Evolutionary conservation across 2,888 invertebrate species (phyloP).

Genomic region (Cephus pulcher): DNA sequence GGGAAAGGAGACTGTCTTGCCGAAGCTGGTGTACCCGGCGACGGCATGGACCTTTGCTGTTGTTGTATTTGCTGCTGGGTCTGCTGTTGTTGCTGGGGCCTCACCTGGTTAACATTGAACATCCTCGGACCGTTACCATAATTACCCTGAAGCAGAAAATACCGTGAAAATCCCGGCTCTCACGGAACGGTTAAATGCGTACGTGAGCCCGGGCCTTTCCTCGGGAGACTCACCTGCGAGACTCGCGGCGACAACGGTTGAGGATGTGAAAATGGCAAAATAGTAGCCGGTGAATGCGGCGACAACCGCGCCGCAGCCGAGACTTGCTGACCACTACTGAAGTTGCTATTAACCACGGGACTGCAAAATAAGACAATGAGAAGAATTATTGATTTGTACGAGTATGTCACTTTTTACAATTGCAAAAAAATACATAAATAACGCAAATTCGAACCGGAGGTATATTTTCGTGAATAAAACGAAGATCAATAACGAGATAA

Average conservation of each 20-base stretch:
- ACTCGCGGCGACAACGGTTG: slow-evolving; percentile 72
- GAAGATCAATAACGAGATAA: background rate
- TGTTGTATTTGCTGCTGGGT: slow-evolving; percentile 73
- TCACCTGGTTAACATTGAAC: slow-evolving; percentile 65
- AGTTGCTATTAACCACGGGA: slow-evolving; percentile 64
- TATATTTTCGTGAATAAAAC: background rate
- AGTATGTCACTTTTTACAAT: background rate
- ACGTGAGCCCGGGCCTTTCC: background rate
- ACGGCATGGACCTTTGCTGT: slow-evolving; percentile 88
- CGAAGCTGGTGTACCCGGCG: slow-evolving; percentile 67
- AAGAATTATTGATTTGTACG: background rate
- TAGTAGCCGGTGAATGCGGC: slow-evolving; percentile 68
- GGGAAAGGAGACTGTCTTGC: slow-evolving; percentile 71
- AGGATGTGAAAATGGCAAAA: slow-evolving; percentile 64
- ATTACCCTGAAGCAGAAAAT: slow-evolving; percentile 47
- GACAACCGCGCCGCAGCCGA: slow-evolving; percentile 69
- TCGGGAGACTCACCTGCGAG: slow-evolving; percentile 62
- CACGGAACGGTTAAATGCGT: background rate
- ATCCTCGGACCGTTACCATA: slow-evolving; percentile 62
- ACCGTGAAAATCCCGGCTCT: background rate
- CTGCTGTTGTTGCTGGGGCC: slow-evolving; percentile 65
- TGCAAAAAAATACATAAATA: background rate
- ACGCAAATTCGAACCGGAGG: background rate
- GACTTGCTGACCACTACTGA: slow-evolving; percentile 64
- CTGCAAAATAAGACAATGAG: slow-evolving; percentile 35